These are phyloP conservation scores for Plodia interpunctella DNA, from an alignment of 1,140 invertebrate species.

Conservation along the genomic window DNA sequence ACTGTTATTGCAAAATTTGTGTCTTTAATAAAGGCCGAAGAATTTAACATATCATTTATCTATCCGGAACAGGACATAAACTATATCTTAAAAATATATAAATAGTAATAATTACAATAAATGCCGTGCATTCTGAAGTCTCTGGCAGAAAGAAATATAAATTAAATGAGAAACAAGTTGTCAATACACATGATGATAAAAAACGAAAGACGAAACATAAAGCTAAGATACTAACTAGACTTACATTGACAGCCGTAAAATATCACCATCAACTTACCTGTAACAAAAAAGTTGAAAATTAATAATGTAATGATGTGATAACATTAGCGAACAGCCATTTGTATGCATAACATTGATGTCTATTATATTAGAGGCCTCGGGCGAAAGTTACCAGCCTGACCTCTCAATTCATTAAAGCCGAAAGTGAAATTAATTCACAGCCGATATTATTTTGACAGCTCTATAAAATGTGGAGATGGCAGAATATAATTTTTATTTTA, in stretches of 20 bases:
- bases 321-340: slow-evolving; percentile 29
- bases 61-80: too few species aligned
- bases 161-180: too few species aligned
- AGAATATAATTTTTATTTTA: not conserved
- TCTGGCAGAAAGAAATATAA: too few species aligned
- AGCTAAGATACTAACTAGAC: not conserved
- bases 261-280: slow-evolving; percentile 35
- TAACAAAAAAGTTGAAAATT: slow-evolving; percentile 34
- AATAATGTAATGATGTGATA: slow-evolving; percentile 33
- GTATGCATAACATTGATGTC: slow-evolving; percentile 30
- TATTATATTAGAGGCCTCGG: slow-evolving; percentile 41
- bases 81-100: too few species aligned
- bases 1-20: too few species aligned
- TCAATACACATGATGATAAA: too few species aligned
- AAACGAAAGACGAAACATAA: slow-evolving; percentile 11
- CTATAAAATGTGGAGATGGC: not conserved
- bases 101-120: too few species aligned
- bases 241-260: slow-evolving; percentile 7
- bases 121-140: too few species aligned
- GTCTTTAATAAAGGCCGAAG: too few species aligned
- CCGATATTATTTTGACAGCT: slow-evolving; percentile 48
- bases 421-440: slow-evolving; percentile 68
- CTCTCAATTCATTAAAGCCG: slow-evolving; percentile 62
- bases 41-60: too few species aligned
- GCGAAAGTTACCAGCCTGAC: slow-evolving; percentile 56